phyloP scores from a whole-genome alignment of 2,888 invertebrate genomes.

The Coleophora flavipennella region DNA sequence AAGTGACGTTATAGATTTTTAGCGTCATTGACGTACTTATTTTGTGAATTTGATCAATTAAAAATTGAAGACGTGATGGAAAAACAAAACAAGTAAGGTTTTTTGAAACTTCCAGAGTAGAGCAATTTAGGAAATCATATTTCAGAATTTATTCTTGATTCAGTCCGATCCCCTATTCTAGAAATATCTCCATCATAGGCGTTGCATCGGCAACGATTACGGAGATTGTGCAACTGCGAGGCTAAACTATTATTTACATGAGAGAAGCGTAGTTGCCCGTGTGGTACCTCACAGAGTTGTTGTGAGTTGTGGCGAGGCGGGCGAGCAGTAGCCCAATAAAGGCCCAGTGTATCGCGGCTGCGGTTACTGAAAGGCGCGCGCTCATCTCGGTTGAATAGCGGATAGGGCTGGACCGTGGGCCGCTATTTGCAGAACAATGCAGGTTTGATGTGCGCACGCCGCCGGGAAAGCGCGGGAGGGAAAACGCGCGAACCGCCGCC shows the following conservation, averaged over 20 bases:
- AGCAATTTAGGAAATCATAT: too few relatives aligned
- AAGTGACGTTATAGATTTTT: too few relatives aligned
- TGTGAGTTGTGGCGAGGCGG: slow-evolving; percentile 25
- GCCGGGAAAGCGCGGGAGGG: slow-evolving; percentile 63
- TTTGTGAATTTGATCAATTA: too few relatives aligned
- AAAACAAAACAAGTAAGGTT: too few relatives aligned
- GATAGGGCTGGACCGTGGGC: slow-evolving; percentile 46
- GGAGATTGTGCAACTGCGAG: slow-evolving; percentile 31
- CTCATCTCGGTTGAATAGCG: slow-evolving; percentile 46
- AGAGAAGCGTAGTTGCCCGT: slow-evolving; percentile 31
- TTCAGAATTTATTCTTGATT: too few relatives aligned
- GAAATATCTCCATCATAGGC: slow-evolving; percentile 2
- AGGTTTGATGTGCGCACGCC: slow-evolving; percentile 69
- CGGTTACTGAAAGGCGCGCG: slow-evolving; percentile 32
- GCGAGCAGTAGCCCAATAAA: slow-evolving; percentile 40
- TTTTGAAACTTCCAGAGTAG: too few relatives aligned
- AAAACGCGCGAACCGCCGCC: slow-evolving; percentile 41
- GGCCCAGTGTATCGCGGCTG: slow-evolving; percentile 34
- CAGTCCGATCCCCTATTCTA: too few relatives aligned
- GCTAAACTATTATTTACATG: slow-evolving; percentile 30
- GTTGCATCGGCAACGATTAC: slow-evolving; percentile 13
- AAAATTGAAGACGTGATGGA: too few relatives aligned
- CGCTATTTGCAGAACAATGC: slow-evolving; percentile 69
- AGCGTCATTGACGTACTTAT: too few relatives aligned
- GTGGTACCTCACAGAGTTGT: too few relatives aligned